These are phyloP conservation scores for Tolmerus cingulatus DNA, from an alignment of 2,888 invertebrate genomes.

Conservation along the genomic window DNA sequence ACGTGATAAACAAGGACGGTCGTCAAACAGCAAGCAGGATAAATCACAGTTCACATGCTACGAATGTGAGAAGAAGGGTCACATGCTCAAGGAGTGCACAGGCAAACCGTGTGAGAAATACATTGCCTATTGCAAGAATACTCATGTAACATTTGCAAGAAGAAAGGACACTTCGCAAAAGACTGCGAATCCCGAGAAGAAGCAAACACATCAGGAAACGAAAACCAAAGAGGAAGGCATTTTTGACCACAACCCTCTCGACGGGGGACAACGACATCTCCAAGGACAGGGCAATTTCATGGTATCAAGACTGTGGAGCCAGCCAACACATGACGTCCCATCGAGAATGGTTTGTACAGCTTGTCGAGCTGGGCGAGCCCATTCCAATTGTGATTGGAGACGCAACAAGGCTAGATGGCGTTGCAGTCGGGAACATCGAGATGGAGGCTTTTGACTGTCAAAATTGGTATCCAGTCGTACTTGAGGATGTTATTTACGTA, in stretches of 20 bases:
- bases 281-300: neutral
- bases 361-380: neutral
- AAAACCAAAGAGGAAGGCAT: neutral
- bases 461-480: neutral
- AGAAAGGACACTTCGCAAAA: neutral
- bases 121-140: neutral
- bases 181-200: neutral
- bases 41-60: neutral
- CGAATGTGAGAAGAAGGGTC: neutral
- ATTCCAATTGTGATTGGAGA: conserved; percentile 7
- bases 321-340: neutral
- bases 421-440: neutral
- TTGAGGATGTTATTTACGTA: neutral
- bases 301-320: conserved; percentile 8
- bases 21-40: neutral
- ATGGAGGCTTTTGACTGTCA: neutral
- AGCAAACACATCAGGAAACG: neutral
- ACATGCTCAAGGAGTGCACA: neutral
- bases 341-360: neutral
- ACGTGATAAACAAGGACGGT: neutral
- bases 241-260: neutral
- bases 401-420: neutral
- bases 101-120: neutral
- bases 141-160: neutral
- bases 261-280: neutral